Base-by-base conservation (phyloP, 2,797 vertebrate genomes). In the Ibycter americanus region DNA sequence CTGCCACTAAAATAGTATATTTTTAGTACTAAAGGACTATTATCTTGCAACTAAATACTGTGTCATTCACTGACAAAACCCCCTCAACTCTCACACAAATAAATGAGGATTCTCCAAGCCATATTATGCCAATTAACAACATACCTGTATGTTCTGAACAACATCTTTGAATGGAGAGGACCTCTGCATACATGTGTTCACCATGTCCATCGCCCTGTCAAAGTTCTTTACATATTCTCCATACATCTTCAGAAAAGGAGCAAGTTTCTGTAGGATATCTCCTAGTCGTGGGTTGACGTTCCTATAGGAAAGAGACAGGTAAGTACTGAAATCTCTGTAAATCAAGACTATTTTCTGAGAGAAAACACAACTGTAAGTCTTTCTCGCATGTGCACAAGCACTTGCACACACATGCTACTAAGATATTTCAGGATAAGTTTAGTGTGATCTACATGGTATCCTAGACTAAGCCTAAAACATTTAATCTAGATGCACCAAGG, bases 151-250 rank as follows among this genome's bases (percentile, higher is more conserved):
- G 66, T 98, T 98, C 68, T 99, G 99, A 78, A 99, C 97, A 8
- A 99, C 98, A 2, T 99, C 98, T 96, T 99, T 99, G 97, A 99
- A 99, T 17, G 98, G 95, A 8, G 98, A 98, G 1, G 99, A 99
- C 19, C 99, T 98, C 97, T 99, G 99, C 21, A 98, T 99, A 98
- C 99, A 99, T 0, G 98, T 98, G 97, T 99, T 99, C 95, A 99
- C 99, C 96, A 99, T 96, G 93, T 99, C 99, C 99, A 99, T 98
- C 6, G 99, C 98, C 71, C 99, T 98, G 95, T 99, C 99, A 19
- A 99, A 99, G 98, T 99, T 99, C 98, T 99, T 99, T 61, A 99
- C 99, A 6, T 99, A 99, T 92, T 99, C 99, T 46, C 99, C 99
- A 8, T 99, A 99, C 99, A 99, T 99, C 98, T 99, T 99, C 98